Evolutionary conservation across 1,140 invertebrate species (phyloP).

Genomic region (Chrysoperla carnea): DNA sequence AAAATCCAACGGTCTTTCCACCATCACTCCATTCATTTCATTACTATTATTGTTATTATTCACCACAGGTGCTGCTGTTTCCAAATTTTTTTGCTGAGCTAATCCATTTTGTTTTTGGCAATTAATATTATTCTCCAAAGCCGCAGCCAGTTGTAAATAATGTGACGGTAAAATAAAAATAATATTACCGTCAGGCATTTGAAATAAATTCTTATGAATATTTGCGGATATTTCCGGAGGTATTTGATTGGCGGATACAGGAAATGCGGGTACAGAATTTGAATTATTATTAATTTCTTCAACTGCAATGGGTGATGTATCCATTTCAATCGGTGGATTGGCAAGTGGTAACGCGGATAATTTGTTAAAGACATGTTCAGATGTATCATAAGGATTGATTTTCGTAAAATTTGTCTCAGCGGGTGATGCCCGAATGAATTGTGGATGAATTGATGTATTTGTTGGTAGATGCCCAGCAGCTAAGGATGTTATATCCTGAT

Average conservation of each 20-base stretch:
- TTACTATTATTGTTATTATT: slow-evolving; percentile 1
- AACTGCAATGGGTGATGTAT: slow-evolving; percentile 2
- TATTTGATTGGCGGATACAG: slow-evolving; percentile 1
- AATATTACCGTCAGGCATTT: slow-evolving; percentile 19
- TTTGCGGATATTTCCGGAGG: not conserved
- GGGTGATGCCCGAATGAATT: not conserved
- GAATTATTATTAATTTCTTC: slow-evolving; percentile 9
- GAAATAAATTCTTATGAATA: slow-evolving; percentile 12
- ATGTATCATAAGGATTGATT: not conserved
- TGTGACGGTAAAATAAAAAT: slow-evolving; percentile 21
- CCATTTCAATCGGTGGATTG: not conserved
- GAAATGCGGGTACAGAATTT: not conserved
- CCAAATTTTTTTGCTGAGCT: not conserved
- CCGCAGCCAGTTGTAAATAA: slow-evolving; percentile 20
- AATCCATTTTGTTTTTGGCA: too few relatives aligned
- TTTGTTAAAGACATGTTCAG: not conserved
- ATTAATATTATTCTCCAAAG: slow-evolving; percentile 19
- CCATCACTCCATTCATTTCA: not conserved
- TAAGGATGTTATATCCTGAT: too few relatives aligned
- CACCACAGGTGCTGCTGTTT: not conserved
- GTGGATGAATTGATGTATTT: not conserved
- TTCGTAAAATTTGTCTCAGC: not conserved
- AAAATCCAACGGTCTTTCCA: slow-evolving; percentile 16
- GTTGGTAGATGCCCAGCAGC: not conserved
- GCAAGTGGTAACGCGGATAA: not conserved